Conservation (phyloP, 2,797 vertebrate genomes). For the Graptemys geographica region DNA sequence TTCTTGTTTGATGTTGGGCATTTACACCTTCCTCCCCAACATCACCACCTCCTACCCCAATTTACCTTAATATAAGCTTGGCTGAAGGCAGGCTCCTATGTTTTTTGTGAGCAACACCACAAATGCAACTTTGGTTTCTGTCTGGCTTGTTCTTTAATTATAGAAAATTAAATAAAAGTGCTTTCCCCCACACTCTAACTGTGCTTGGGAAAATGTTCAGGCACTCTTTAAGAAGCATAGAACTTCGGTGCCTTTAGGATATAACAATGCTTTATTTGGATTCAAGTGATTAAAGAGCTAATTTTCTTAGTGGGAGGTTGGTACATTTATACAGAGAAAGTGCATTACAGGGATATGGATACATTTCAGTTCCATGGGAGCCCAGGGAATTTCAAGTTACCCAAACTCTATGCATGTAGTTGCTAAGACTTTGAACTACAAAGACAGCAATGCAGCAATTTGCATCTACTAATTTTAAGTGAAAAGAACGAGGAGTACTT, state of each 20-base stretch:
- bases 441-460: neutral
- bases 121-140: slow-evolving; percentile 58
- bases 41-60: neutral
- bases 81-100: neutral
- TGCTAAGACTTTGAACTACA: slow-evolving; percentile 33
- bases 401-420: slow-evolving; percentile 15
- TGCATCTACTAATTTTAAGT: slow-evolving; percentile 17
- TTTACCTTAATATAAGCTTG: neutral
- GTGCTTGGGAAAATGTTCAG: slow-evolving; percentile 54
- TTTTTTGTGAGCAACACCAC: slow-evolving; percentile 29
- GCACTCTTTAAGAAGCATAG: slow-evolving; percentile 51
- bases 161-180: slow-evolving; percentile 62
- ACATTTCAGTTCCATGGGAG: slow-evolving; percentile 42
- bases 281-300: slow-evolving; percentile 72
- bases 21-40: neutral
- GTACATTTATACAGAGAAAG: slow-evolving; percentile 49
- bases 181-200: neutral
- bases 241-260: slow-evolving; percentile 60
- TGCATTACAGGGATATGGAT: slow-evolving; percentile 62
- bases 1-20: neutral
- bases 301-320: slow-evolving; percentile 74
- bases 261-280: slow-evolving; percentile 65
- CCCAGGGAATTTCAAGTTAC: slow-evolving; percentile 53
- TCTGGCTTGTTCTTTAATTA: slow-evolving; percentile 71
- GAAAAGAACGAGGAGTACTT: too few relatives aligned